Evolutionary conservation across 2,888 invertebrate genomes (phyloP).

Genomic region (Calliopum simillimum): DNA sequence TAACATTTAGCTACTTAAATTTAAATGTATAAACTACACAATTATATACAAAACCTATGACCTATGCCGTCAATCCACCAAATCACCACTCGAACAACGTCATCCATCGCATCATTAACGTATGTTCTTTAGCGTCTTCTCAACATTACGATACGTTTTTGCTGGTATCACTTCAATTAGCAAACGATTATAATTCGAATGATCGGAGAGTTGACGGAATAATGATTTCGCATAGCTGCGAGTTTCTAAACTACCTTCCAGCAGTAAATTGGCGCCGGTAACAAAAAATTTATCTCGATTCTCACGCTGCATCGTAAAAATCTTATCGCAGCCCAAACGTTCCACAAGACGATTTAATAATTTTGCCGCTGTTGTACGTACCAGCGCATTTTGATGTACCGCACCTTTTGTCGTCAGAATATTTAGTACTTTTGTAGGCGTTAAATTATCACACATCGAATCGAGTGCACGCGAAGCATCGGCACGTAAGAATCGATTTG

Average conservation of each 20-base stretch:
- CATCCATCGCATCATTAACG: constrained; percentile 36
- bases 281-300: constrained; percentile 82
- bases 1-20: constrained; percentile 21
- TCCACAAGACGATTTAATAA: constrained; percentile 80
- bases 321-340: constrained; percentile 78
- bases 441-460: constrained; percentile 82
- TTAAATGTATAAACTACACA: constrained; percentile 8
- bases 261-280: constrained; percentile 84
- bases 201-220: constrained; percentile 78
- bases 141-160: constrained; percentile 83
- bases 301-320: constrained; percentile 80
- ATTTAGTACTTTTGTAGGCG: constrained; percentile 75
- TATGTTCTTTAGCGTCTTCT: constrained; percentile 76
- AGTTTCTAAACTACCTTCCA: constrained; percentile 88
- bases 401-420: constrained; percentile 79
- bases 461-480: constrained; percentile 85
- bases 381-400: constrained; percentile 86
- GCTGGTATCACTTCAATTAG: constrained; percentile 84
- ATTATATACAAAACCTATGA: constrained; percentile 1
- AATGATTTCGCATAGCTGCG: constrained; percentile 84
- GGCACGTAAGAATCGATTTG: constrained; percentile 90
- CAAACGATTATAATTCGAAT: constrained; percentile 80
- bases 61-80: too few relatives aligned
- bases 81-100: not conserved
- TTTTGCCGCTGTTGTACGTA: constrained; percentile 85